phyloP scores from a whole-genome alignment of 2,113 vertebrate genomes.

The Morphnarchus princeps region DNA sequence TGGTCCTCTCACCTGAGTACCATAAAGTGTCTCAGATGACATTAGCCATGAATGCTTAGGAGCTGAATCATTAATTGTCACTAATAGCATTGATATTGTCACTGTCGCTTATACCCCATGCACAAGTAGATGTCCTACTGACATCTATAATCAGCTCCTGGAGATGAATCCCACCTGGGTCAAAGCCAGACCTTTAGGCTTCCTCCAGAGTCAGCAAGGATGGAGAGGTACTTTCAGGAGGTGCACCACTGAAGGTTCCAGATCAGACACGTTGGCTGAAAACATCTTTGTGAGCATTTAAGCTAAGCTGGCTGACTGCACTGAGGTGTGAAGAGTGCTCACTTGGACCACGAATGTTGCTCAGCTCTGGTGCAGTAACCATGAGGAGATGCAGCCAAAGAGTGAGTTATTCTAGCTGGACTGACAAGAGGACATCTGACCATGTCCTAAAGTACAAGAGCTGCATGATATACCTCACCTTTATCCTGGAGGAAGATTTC shows the following conservation, averaged over 20 bases:
- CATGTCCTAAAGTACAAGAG: neutral
- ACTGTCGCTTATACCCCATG: neutral
- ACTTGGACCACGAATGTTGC: neutral
- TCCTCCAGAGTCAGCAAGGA: neutral
- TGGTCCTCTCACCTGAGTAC: neutral
- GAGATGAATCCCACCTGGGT: neutral
- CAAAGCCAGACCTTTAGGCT: neutral
- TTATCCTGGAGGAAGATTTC: neutral
- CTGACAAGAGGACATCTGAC: neutral
- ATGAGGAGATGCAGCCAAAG: neutral
- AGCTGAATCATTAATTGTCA: neutral
- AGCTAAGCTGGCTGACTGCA: neutral
- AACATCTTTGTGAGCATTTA: neutral
- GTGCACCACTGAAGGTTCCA: neutral
- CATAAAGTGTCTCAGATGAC: neutral
- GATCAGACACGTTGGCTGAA: neutral
- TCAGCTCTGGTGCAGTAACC: neutral
- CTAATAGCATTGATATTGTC: no score
- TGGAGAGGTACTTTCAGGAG: neutral
- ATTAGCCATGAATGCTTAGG: neutral
- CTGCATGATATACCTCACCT: neutral
- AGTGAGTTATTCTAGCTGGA: neutral
- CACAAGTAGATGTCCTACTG: neutral
- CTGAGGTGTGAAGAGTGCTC: neutral
- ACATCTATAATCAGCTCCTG: neutral